Conservation (phyloP, 2,888 invertebrate genomes). For the Agrotis segetum region DNA sequence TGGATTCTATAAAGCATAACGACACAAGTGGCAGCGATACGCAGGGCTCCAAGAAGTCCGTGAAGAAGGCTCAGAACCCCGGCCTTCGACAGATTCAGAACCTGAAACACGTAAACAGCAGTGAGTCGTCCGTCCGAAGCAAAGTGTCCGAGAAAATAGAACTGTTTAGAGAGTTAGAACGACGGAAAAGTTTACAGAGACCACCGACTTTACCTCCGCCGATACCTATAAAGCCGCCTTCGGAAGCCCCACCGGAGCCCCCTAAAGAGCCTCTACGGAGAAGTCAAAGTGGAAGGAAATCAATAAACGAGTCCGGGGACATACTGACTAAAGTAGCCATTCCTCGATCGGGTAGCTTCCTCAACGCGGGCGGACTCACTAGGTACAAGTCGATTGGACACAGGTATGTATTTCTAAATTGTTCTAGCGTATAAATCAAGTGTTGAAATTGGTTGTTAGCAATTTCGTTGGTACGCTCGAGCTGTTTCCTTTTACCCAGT, state of each 20-base stretch:
- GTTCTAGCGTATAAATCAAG: conserved; percentile 69
- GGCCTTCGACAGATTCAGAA: conserved; percentile 64
- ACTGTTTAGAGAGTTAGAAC: conserved; percentile 86
- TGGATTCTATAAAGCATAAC: conserved; percentile 86
- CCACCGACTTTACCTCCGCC: conserved; percentile 88
- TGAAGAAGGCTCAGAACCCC: conserved; percentile 71
- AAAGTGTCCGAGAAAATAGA: conserved; percentile 90
- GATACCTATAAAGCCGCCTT: conserved; percentile 83
- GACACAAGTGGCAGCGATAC: conserved; percentile 88
- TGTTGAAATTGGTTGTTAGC: conserved; percentile 64
- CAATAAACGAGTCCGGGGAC: conserved; percentile 93
- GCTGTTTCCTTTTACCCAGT: conserved; percentile 75
- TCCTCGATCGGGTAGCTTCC: conserved; percentile 96
- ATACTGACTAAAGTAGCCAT: conserved; percentile 96
- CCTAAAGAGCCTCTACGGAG: conserved; percentile 84
- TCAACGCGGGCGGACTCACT: conserved; percentile 95
- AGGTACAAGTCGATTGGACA: conserved; percentile 94
- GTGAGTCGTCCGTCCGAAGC: conserved; percentile 86
- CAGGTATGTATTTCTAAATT: conserved; percentile 88
- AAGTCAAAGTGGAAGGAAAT: conserved; percentile 87
- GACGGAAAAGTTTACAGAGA: conserved; percentile 86
- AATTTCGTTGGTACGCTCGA: conserved; percentile 73
- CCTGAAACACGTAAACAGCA: conserved; percentile 75
- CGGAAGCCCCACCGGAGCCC: conserved; percentile 73
- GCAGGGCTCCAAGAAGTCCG: conserved; percentile 89